Evolutionary conservation across 2,888 invertebrate species (phyloP), one percentile per base, ranked within the genome.

Genomic region (Lymantria monacha): DNA sequence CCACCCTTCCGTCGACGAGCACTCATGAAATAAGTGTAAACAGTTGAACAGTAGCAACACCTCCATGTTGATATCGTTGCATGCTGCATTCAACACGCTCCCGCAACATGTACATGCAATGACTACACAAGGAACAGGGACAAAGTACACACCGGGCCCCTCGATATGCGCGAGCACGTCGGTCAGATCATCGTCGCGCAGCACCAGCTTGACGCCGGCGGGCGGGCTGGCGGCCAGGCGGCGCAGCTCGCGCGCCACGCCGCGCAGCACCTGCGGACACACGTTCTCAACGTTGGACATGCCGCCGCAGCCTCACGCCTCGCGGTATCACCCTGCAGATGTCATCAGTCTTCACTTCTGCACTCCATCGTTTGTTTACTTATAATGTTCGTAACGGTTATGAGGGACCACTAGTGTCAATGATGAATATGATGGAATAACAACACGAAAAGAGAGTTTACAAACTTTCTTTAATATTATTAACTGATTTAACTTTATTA

Each of bases 231-330:
- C 93, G 53, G 94, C 94, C 75, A 99, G 92, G 66, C 95, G 95
- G 72, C 95, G 95, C 92, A 98, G 93, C 91, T 98, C 98, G 79
- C 96, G 96, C 65, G 95, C 94, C 63, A 98, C 96, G 74, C 96
- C 95, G 79, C 96, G 94, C 92, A 98, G 95, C 59, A 96, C 96
- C 92, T 98, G 98, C 60, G 98, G 98, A 58, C 98, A 97, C 72
- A 98, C 93, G 92, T 98, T 98, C 92, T 98, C 98, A 69, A 97
- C 96, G 91, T 97, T 97, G 69, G 97, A 97, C 93, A 96, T 95
- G 57, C 5, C 52, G 43, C 49, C 48, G 44, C 33, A 45, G n/a
- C 54, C 41, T 37, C 40, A 13, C 9, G 22, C 40, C 14, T 12
- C 46, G 14, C 22, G 10, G 10, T 44, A 30, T 42, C 37, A 37